Conservation (phyloP, 1,140 invertebrate genomes). For the Grapholita molesta region DNA sequence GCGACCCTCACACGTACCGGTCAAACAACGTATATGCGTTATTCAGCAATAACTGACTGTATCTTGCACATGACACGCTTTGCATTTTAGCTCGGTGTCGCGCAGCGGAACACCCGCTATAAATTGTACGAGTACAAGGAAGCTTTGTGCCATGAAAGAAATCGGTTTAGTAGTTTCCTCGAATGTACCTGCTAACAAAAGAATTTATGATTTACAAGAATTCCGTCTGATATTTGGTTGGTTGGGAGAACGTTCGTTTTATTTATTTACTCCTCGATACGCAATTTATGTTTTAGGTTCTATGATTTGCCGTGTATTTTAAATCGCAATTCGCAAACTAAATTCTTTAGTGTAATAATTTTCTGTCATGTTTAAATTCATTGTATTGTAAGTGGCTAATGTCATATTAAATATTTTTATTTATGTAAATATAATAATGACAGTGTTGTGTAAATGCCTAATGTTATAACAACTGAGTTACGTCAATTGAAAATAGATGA, state of each 20-base stretch:
- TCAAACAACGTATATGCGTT: constrained; percentile 6
- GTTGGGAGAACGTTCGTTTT: neutral
- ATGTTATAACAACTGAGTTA: no score
- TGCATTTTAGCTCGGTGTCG: constrained; percentile 12
- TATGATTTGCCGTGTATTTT: neutral
- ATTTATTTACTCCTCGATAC: neutral
- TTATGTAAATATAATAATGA: no score
- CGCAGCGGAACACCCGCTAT: constrained; percentile 7
- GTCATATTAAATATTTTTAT: no score
- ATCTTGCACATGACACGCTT: constrained; percentile 7
- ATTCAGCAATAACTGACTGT: constrained; percentile 13
- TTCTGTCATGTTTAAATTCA: no score
- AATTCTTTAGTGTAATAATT: no score
- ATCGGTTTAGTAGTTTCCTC: constrained; percentile 11
- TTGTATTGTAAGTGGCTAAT: no score
- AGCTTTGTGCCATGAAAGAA: constrained; percentile 9
- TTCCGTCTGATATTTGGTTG: neutral
- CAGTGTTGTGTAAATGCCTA: no score
- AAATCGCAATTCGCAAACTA: neutral
- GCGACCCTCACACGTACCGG: neutral
- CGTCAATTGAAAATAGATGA: no score
- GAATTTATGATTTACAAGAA: constrained; percentile 14
- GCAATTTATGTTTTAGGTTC: neutral
- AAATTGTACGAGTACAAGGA: constrained; percentile 2
- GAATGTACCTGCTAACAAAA: constrained; percentile 15